A percentile compares a stretch with the other conserved stretches of the same genome.
Evolutionary conservation across 2,113 vertebrate species (phyloP).

Genomic region (Numenius arquata): DNA sequence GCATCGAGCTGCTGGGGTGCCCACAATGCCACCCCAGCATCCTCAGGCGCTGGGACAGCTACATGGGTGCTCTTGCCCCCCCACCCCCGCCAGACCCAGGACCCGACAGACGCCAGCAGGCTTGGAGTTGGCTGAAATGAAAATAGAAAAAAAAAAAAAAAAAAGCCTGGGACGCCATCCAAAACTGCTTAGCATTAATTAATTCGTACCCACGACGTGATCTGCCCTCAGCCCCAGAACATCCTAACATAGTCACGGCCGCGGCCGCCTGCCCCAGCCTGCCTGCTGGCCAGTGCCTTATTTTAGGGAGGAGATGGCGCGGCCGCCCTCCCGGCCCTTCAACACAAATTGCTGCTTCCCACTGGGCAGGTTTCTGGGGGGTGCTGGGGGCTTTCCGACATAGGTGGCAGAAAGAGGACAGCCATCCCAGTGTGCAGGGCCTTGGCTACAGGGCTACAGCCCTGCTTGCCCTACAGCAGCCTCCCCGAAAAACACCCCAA

Average conservation of each 20-base stretch:
- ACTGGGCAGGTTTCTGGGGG: not conserved
- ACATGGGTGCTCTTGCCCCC: not conserved
- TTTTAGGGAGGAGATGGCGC: not conserved
- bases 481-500: not conserved
- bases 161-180: constrained; percentile 9
- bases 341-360: not conserved
- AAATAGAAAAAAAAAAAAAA: not conserved
- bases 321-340: rapidly evolving
- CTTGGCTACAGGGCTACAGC: not conserved
- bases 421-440: rapidly evolving
- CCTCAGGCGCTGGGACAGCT: not conserved
- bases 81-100: not conserved
- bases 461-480: not conserved
- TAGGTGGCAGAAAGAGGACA: not conserved
- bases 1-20: rapidly evolving
- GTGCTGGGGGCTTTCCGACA: not conserved
- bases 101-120: not conserved
- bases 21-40: not conserved
- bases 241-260: constrained; percentile 44
- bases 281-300: not conserved
- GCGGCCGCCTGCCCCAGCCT: not conserved
- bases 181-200: constrained; percentile 36
- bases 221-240: constrained; percentile 39
- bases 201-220: constrained; percentile 2
- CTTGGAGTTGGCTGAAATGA: constrained; percentile 9